Percentiles rank a stretch among this genome's conserved stretches.
These are phyloP conservation scores for Dusona sp. DNA, from an alignment of 2,888 invertebrate genomes.

Conservation along the genomic window DNA sequence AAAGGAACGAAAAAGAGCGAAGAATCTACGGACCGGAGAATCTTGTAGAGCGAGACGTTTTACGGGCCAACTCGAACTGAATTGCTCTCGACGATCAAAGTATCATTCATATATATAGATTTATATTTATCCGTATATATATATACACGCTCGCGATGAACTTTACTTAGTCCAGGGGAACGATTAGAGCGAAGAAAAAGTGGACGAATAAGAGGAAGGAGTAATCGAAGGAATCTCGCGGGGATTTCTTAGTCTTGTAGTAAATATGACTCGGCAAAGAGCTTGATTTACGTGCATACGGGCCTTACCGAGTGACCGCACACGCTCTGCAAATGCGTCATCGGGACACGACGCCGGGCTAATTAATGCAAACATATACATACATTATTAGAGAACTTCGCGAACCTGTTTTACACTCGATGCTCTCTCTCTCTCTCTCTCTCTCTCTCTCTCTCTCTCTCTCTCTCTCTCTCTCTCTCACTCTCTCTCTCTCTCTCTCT, in stretches of 20 bases:
- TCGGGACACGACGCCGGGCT: conserved; percentile 63
- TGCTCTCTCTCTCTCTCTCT: background rate
- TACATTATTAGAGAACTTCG: conserved; percentile 54
- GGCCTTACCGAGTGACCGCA: conserved; percentile 58
- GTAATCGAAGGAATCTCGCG: conserved; percentile 35
- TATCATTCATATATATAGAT: conserved; percentile 23
- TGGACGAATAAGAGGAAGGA: conserved; percentile 5
- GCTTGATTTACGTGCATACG: conserved; percentile 41
- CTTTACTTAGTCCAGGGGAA: background rate
- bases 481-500: no score
- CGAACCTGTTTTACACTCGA: conserved; percentile 45
- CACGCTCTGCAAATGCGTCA: conserved; percentile 72
- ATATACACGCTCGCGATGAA: conserved; percentile 12
- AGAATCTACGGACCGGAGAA: conserved; percentile 11
- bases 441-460: background rate
- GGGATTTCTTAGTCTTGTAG: conserved; percentile 34
- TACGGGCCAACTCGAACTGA: conserved; percentile 50
- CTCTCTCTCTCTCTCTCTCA: background rate
- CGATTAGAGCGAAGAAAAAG: conserved; percentile 6
- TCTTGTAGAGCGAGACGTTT: conserved; percentile 6
- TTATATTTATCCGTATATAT: background rate
- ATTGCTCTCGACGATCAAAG: conserved; percentile 38
- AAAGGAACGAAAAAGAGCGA: background rate
- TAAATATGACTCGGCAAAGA: conserved; percentile 37
- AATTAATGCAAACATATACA: conserved; percentile 69